Conservation (phyloP, 2,888 invertebrate species). For the Microplitis manilae region DNA sequence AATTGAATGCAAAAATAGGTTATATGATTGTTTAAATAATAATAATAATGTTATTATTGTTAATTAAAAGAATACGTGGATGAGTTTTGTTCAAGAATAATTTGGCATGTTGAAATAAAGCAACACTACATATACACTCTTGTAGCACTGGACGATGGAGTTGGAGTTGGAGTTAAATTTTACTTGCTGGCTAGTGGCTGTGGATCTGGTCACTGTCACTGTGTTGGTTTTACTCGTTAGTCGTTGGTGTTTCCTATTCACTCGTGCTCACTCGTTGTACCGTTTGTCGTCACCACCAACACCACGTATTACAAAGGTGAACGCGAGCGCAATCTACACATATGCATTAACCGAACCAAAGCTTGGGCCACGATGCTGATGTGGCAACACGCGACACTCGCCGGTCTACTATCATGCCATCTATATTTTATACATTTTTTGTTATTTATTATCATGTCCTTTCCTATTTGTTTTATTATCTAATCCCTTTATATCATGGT, state of each 20-base stretch:
- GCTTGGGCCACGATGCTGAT: constrained; percentile 66
- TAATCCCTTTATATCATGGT: not conserved
- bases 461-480: not conserved
- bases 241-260: constrained; percentile 19
- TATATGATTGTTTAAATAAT: not conserved
- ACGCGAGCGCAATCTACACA: constrained; percentile 65
- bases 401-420: constrained; percentile 53
- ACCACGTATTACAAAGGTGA: constrained; percentile 60
- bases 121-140: constrained; percentile 6
- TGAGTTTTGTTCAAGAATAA: constrained; percentile 52
- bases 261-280: constrained; percentile 43
- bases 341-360: constrained; percentile 57
- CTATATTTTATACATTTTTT: constrained; percentile 45
- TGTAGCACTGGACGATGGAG: not conserved
- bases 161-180: not conserved
- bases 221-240: too few species aligned
- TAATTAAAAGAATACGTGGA: not conserved
- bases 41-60: not conserved
- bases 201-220: too few species aligned
- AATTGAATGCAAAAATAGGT: not conserved
- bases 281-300: constrained; percentile 39
- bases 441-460: not conserved
- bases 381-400: constrained; percentile 69
- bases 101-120: constrained; percentile 59
- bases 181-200: too few species aligned